A percentile compares a stretch with the other conserved stretches of the same genome.
Evolutionary conservation across 2,797 vertebrate genomes (phyloP).

Genomic region (Thamnophis elegans): DNA sequence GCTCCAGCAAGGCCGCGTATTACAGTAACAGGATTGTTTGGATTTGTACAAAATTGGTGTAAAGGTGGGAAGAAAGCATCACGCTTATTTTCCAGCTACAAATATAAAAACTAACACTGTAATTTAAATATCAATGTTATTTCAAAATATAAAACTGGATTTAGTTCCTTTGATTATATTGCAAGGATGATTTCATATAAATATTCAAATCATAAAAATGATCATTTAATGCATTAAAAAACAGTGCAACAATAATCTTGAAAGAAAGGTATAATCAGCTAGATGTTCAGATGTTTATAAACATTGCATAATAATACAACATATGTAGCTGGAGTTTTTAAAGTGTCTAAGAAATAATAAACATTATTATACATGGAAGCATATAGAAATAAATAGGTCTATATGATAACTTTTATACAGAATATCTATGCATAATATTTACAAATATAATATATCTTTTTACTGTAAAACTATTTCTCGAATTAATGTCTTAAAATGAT

Average conservation of each 20-base stretch:
- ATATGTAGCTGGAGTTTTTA: background rate
- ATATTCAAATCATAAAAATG: background rate
- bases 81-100: constrained; percentile 96
- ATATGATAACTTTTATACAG: background rate
- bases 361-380: background rate
- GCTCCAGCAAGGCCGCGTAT: constrained; percentile 98
- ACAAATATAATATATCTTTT: background rate
- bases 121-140: constrained; percentile 33
- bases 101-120: constrained; percentile 63
- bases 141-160: background rate
- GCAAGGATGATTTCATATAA: background rate
- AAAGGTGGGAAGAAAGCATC: constrained; percentile 97
- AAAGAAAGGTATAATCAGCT: background rate
- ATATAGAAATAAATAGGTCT: background rate
- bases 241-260: background rate
- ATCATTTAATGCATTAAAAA: background rate
- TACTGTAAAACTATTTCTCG: background rate
- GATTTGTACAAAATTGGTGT: constrained; percentile 99
- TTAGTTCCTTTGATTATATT: background rate
- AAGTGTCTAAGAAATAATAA: background rate
- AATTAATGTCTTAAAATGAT: background rate
- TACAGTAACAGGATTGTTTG: constrained; percentile 97
- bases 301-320: background rate
- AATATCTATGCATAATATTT: background rate
- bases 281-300: background rate